Evolutionary conservation across 2,888 invertebrate genomes (phyloP), one percentile per base, ranked within the genome.

Genomic region (Plebejus argus): DNA sequence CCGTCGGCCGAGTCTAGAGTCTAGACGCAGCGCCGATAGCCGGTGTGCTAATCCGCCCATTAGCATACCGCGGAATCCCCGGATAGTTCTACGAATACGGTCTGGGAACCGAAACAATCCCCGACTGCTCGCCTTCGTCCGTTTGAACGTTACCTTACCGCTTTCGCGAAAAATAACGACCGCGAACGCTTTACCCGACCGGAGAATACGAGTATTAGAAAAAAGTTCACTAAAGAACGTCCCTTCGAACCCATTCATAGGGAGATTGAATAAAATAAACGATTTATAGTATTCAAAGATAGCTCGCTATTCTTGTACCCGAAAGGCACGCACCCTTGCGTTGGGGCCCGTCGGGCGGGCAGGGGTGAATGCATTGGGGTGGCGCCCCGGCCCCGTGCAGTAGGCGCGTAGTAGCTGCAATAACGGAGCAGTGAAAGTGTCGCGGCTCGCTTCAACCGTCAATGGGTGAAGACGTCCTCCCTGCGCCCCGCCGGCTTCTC

Each of bases 401-500:
- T 93, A 93, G 93, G 93, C 93, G 93, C 93, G 92, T 92, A 93
- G 92, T 93, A 90, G 90, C 92, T 92, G 93, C 93, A 93, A 92
- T 93, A 93, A 91, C 93, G 90, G 92, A 90, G 91, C 90, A 94
- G 93, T 93, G 93, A 94, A 94, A 94, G 93, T 94, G 93, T 94
- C 93, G 93, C 91, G 92, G 91, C 88, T 85, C 87, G 93, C 91
- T 92, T 90, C 92, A 92, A 92, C 93, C 93, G 93, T 94, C 93
- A 94, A 94, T 94, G 93, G 93, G 92, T 89, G 92, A 93, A 93
- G 92, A 92, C 90, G 89, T 90, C 87, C 91, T 88, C 92, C 92
- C 92, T 91, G 90, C 89, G 85, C 91, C 93, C 93, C 91, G 86
- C 89, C 90, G 91, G 91, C 92, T 93, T 92, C 90, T 90, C 88